phyloP scores from a whole-genome alignment of 2,888 invertebrate species.

The Rhimphoctona megacephalus region DNA sequence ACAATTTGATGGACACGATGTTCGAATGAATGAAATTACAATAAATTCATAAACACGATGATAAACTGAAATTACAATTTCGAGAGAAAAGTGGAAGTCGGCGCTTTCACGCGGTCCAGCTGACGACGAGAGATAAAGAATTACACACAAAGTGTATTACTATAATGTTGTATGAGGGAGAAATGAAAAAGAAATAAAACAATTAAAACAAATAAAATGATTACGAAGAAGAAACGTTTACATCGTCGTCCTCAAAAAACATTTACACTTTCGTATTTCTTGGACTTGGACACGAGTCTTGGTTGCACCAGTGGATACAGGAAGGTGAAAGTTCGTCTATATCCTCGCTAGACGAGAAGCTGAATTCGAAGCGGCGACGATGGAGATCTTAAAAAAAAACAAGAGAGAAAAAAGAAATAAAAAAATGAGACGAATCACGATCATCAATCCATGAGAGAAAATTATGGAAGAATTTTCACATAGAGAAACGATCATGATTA shows the following conservation, averaged over 20 bases:
- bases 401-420: conserved; percentile 28
- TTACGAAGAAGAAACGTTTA: conserved; percentile 23
- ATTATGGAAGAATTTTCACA: background rate
- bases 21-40: background rate
- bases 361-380: conserved; percentile 28
- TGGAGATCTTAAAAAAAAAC: conserved; percentile 31
- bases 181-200: background rate
- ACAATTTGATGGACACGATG: background rate
- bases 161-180: background rate
- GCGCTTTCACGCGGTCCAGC: conserved; percentile 57
- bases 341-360: conserved; percentile 39
- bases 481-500: background rate
- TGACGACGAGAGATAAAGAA: conserved; percentile 20
- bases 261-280: conserved; percentile 59
- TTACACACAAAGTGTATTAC: background rate
- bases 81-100: conserved; percentile 12
- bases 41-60: background rate
- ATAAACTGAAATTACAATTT: background rate
- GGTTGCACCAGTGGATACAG: conserved; percentile 39
- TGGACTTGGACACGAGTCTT: conserved; percentile 37
- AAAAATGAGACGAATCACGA: conserved; percentile 44
- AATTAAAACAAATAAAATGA: conserved; percentile 12
- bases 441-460: conserved; percentile 23
- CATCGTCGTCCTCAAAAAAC: conserved; percentile 39
- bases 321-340: conserved; percentile 66